A percentile compares a stretch with the other conserved stretches of the same genome.
These are phyloP conservation scores for Spodoptera frugiperda DNA, from an alignment of 1,140 invertebrate species.

Conservation along the genomic window DNA sequence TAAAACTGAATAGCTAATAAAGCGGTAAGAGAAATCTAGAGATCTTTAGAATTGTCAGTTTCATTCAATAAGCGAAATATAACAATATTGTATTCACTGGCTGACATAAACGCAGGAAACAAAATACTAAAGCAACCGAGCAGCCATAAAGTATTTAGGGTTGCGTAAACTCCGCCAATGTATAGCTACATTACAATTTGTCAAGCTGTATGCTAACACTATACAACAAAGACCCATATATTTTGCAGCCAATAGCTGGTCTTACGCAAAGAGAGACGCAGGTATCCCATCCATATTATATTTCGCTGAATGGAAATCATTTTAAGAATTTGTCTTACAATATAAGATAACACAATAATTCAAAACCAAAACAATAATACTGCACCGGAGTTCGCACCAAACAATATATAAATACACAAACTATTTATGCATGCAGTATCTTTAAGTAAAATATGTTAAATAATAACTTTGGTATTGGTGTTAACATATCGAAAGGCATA, in stretches of 20 bases:
- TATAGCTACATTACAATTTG: constrained; percentile 25
- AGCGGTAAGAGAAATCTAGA: constrained; percentile 45
- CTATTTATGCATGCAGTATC: constrained; percentile 61
- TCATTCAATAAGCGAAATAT: constrained; percentile 39
- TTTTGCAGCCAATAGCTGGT: background rate
- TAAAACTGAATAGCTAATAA: constrained; percentile 52
- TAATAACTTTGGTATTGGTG: constrained; percentile 83
- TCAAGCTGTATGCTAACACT: constrained; percentile 12
- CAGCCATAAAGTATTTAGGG: constrained; percentile 27
- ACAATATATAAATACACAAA: constrained; percentile 52
- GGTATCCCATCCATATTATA: constrained; percentile 26
- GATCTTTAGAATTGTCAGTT: constrained; percentile 41
- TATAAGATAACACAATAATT: constrained; percentile 48
- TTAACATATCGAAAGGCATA: constrained; percentile 67
- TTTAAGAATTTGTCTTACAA: constrained; percentile 36
- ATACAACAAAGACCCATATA: background rate
- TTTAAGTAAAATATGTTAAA: constrained; percentile 73
- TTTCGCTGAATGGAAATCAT: constrained; percentile 37
- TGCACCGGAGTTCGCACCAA: constrained; percentile 56
- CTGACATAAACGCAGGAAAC: constrained; percentile 17
- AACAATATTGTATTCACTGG: constrained; percentile 35
- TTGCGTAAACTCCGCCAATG: constrained; percentile 11
- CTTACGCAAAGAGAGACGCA: background rate
- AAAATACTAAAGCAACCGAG: constrained; percentile 4
- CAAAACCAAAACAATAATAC: constrained; percentile 61